Conservation (phyloP, 2,797 vertebrate genomes). For the Mallotus villosus region DNA sequence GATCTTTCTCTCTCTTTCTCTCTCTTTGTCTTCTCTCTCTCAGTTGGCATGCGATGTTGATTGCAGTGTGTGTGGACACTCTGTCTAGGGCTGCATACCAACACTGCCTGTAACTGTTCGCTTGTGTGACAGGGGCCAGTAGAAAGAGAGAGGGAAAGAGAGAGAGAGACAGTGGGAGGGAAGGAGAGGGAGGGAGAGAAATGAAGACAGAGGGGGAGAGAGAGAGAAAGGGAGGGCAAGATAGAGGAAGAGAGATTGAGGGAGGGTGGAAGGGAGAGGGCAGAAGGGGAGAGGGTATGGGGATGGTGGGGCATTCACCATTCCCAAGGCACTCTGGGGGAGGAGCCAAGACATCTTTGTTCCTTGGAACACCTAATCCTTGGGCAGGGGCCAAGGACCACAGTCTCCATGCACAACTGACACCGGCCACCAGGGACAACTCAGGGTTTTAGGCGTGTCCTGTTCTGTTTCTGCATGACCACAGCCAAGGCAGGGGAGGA, state of each 20-base stretch:
- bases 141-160: constrained; percentile 19
- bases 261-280: constrained; percentile 31
- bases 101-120: constrained; percentile 22
- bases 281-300: constrained; percentile 59
- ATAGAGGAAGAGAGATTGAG: constrained; percentile 6
- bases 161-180: constrained; percentile 9
- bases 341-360: constrained; percentile 81
- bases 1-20: constrained; percentile 3
- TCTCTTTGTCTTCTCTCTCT: constrained; percentile 6
- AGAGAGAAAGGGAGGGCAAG: constrained; percentile 11
- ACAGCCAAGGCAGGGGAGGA: constrained; percentile 82
- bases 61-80: constrained; percentile 28
- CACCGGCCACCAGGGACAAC: constrained; percentile 83
- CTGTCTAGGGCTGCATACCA: constrained; percentile 34
- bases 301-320: constrained; percentile 56
- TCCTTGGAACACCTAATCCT: constrained; percentile 92
- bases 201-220: not conserved
- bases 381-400: constrained; percentile 84
- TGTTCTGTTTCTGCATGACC: constrained; percentile 80
- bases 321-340: constrained; percentile 79
- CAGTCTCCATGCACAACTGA: constrained; percentile 80
- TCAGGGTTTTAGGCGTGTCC: constrained; percentile 88
- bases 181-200: constrained; percentile 15
- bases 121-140: constrained; percentile 18
- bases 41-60: constrained; percentile 28